phyloP scores from a whole-genome alignment of 2,888 invertebrate species.

The Linnaemya vulpina region DNA sequence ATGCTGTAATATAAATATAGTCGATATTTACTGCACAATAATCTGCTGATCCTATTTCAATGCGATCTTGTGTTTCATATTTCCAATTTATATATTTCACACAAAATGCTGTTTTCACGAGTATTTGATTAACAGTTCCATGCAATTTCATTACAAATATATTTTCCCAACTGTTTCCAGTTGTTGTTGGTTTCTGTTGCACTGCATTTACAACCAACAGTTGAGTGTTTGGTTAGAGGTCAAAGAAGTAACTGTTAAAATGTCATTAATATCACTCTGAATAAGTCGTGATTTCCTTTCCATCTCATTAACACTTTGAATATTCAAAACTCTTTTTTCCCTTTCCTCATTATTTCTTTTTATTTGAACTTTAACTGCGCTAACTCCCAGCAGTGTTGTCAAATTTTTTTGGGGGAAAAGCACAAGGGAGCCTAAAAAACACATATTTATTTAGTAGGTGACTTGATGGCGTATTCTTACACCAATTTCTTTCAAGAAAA shows the following conservation, averaged over 20 bases:
- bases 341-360: neutral
- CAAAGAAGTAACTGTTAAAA: slow-evolving; percentile 56
- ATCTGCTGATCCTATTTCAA: too few relatives aligned
- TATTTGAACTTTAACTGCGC: neutral
- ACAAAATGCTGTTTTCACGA: too few relatives aligned
- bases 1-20: too few relatives aligned
- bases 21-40: too few relatives aligned
- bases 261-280: slow-evolving; percentile 53
- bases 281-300: slow-evolving; percentile 67
- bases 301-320: slow-evolving; percentile 57
- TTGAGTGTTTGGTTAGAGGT: slow-evolving; percentile 48
- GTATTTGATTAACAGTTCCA: neutral
- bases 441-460: neutral
- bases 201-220: slow-evolving; percentile 22
- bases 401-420: neutral
- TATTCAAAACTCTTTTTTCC: slow-evolving; percentile 38
- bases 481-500: too few relatives aligned
- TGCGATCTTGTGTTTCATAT: too few relatives aligned
- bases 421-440: neutral
- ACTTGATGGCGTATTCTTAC: too few relatives aligned
- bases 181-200: neutral
- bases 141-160: neutral
- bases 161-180: neutral
- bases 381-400: neutral
- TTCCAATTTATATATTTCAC: too few relatives aligned